Base-by-base conservation (phyloP, 2,797 vertebrate species). In the Acridotheres tristis region DNA sequence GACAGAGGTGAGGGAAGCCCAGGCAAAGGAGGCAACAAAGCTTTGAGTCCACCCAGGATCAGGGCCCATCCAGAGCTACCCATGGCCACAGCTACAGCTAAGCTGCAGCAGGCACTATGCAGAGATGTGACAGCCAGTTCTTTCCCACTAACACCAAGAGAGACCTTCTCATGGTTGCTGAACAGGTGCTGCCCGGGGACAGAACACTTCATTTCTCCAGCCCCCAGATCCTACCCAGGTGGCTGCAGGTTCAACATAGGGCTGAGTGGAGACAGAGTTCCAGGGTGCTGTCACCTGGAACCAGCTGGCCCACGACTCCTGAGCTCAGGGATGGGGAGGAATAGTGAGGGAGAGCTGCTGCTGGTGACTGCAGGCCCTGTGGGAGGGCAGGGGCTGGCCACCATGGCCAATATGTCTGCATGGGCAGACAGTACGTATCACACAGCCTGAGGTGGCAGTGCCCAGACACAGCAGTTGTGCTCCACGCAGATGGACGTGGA, bases 401-500 rank as follows among this genome's bases (percentile, higher is more conserved):
- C 36, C 36, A 36, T 36, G 36, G 36, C 10, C 36, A 36, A 36
- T 36, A 36, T 36, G 36, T 36, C 36, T 10, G 6, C 13, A 3
- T 12, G 27, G 38, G 34, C 7, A 26, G 48, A 42, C 11, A 43
- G 36, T 26, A 47, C 36, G 50, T 5, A 2, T 16, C n/a, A 22
- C 8, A 2, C 10, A 21, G 47, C 47, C 1, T 2, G 2, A 51
- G 45, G 51, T 1, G 6, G 48, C 19, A 36, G 30, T 5, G 38
- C 67, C 50, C 7, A 9, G 7, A 65, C 4, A 13, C 0, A 1
- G 48, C 4, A 4, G 51, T 17, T 0, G 38, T 38, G 38, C 38
- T 11, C 38, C 38, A 38, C 38, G 0, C 38, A 43, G 48, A 48
- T 0, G 5, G 45, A 26, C 0, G 0, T 2, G 6, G 43, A 66